Evolutionary conservation across 2,888 invertebrate species (phyloP), one percentile per base, ranked within the genome.

Genomic region (Pachydiplax longipennis): DNA sequence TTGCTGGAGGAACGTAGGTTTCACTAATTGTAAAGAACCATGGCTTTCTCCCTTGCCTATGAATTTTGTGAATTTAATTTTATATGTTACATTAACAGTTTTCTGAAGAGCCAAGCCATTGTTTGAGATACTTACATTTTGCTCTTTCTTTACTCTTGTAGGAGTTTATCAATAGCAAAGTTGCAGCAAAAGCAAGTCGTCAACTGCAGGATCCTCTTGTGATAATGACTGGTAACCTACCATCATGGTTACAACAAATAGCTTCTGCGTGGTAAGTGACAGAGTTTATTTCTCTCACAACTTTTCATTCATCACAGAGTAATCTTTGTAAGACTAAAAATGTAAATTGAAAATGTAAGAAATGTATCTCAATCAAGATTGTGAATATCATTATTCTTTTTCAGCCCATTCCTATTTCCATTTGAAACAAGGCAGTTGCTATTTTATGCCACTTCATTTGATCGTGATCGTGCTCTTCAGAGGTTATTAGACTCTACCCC

Each of bases 121-220:
- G 37, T 35, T 37, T 61, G n/a, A 65, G 58, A 22, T 87, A 58
- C 61, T 65, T 87, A 65, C 12, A 37, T 37, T 61, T 73, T 12
- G 18, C 73, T 40, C 12, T 58, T 35, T 44, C 48, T 83, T 90
- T 91, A 53, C 91, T 91, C 13, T 91, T 82, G 6, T 92, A 93
- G 91, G 98, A 99, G 93, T 99, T 99, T 94, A 95, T 98, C 92
- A 99, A 99, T 94, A 96, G 97, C 92, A 99, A 98, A 95, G 96
- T 99, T 92, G 98, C 99, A 61, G 99, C 99, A 90, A 99, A 99
- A 95, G 99, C 99, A 3, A 98, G 98, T 94, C 95, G 99, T 87
- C 99, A 99, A 94, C 95, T 99, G 83, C 99, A 99, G 94, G 99
- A 99, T 95, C 99, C 99, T 10, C 95, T 99, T 91, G 99, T 99